A percentile compares a stretch with the other conserved stretches of the same genome.
Conservation (phyloP, 2,113 vertebrate genomes). For the Rallus limicola region DNA sequence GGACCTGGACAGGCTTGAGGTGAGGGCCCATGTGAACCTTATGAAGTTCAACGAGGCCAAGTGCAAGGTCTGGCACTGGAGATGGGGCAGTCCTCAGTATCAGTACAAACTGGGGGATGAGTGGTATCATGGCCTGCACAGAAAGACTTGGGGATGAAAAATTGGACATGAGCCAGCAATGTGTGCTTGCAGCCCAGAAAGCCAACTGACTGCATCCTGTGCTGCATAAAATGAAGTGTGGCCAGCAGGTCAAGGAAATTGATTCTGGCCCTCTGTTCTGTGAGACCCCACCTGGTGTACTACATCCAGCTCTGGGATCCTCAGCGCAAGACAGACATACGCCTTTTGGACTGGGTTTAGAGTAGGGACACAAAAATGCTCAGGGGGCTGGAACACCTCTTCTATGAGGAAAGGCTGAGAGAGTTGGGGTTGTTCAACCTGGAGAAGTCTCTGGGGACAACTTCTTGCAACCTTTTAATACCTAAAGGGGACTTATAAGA, state of each 20-base stretch:
- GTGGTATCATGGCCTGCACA: not conserved
- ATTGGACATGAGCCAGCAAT: not conserved
- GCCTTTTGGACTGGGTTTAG: not conserved
- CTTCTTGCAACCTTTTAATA: too few species aligned
- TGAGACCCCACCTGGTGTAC: not conserved
- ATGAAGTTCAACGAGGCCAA: not conserved
- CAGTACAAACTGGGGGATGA: not conserved
- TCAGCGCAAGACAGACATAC: not conserved
- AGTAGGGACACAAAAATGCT: too few species aligned
- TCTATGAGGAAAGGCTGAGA: too few species aligned
- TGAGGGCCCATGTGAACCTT: not conserved
- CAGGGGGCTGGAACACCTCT: too few species aligned
- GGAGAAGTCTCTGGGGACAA: too few species aligned
- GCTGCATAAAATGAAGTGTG: not conserved
- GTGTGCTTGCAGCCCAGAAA: not conserved
- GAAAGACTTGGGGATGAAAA: not conserved
- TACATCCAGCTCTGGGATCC: not conserved
- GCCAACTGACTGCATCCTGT: fast-evolving
- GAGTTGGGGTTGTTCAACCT: too few species aligned
- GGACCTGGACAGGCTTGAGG: not conserved
- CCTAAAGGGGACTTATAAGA: too few species aligned
- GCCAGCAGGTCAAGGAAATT: too few species aligned
- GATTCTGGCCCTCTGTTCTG: not conserved
- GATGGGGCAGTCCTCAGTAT: not conserved
- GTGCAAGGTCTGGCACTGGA: not conserved